phyloP scores from a whole-genome alignment of 2,797 vertebrate species.

The Tarsius wallacei region DNA sequence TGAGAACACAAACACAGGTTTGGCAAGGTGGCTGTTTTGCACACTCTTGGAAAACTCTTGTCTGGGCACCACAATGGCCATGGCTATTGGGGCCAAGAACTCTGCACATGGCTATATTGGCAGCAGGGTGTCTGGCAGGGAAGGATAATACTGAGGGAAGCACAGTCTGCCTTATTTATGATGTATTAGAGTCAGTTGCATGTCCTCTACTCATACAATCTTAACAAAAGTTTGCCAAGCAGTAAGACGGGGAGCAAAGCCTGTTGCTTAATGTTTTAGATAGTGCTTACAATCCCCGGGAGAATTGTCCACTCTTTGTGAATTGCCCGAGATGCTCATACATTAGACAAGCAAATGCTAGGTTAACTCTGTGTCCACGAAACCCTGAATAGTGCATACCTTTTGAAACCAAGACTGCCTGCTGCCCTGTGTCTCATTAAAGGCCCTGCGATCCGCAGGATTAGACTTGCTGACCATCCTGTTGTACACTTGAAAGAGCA shows the following conservation, averaged over 20 bases:
- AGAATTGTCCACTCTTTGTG: conserved; percentile 74
- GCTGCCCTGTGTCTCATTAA: conserved; percentile 55
- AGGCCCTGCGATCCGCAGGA: neutral
- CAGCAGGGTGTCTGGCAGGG: neutral
- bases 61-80: neutral
- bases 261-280: conserved; percentile 78
- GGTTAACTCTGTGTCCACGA: neutral
- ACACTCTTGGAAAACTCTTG: neutral
- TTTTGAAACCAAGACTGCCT: conserved; percentile 48
- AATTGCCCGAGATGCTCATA: conserved; percentile 76
- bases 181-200: conserved; percentile 12
- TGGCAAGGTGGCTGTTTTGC: neutral
- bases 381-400: neutral
- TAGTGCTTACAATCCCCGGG: conserved; percentile 82
- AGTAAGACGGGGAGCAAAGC: conserved; percentile 62
- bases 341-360: conserved; percentile 51
- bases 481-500: conserved; percentile 60
- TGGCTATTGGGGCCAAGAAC: neutral
- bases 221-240: conserved; percentile 68
- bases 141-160: neutral
- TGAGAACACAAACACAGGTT: neutral
- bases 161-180: neutral
- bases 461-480: conserved; percentile 21
- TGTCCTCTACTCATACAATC: conserved; percentile 35
- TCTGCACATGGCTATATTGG: neutral